phyloP scores from a whole-genome alignment of 30 jellyfish, hydroid and myxozoan species.

The Pseudorhiza aurosa region DNA sequence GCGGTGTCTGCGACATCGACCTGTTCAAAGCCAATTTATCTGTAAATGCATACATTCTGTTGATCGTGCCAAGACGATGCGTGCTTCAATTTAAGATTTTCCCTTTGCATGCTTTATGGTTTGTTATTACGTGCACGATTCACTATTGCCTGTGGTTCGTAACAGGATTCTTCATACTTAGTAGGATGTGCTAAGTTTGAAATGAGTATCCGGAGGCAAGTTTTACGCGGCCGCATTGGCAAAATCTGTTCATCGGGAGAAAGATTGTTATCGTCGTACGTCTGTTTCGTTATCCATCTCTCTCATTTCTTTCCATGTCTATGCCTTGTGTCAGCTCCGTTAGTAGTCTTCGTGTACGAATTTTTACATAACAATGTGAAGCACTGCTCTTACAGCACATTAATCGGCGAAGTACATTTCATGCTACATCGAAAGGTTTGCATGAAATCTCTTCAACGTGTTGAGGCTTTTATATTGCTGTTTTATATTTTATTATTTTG shows the following conservation, averaged over 20 bases:
- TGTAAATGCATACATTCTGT: not conserved
- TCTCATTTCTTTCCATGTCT: not conserved
- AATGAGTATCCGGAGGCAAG: constrained; percentile 20
- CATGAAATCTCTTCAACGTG: no score
- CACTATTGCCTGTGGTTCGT: no score
- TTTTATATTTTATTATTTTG: no score
- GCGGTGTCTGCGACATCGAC: not conserved
- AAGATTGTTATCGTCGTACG: constrained; percentile 18
- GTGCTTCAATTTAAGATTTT: not conserved
- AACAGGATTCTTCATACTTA: no score
- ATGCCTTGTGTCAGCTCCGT: no score
- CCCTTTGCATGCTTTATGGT: not conserved
- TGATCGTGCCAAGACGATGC: not conserved
- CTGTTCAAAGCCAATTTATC: not conserved
- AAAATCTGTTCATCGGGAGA: constrained; percentile 29
- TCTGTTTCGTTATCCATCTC: constrained; percentile 3
- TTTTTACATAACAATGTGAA: no score
- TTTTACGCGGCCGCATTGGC: constrained; percentile 20
- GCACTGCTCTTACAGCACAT: no score
- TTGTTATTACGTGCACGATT: no score
- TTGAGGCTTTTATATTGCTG: no score
- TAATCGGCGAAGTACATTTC: no score
- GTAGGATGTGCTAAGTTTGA: not conserved
- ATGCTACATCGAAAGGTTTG: no score
- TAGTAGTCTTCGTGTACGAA: no score